Evolutionary conservation across 2,888 invertebrate species (phyloP), one percentile per base, ranked within the genome.

Genomic region (Mythimna impura): DNA sequence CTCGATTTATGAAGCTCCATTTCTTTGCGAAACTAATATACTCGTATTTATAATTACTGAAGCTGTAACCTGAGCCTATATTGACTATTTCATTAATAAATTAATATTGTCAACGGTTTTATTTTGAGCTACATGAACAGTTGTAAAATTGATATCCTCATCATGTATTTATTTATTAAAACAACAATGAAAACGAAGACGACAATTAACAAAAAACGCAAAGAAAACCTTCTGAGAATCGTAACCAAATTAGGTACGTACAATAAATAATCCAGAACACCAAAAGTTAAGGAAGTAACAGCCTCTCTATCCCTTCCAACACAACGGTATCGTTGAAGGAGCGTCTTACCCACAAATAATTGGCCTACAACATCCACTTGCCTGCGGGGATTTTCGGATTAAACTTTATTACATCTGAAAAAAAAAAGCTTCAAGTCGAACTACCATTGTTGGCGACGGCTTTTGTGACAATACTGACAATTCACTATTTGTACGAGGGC

Each of bases 321-420:
- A 54, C 69, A 70, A 66, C 62, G 73, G 66, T 68, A 65, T 66
- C 55, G 60, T 75, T 71, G 78, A 86, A 85, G 84, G 82, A 88
- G 81, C 86, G 76, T 87, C 87, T 88, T 90, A 85, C 91, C 91
- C 91, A 84, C 91, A 92, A 92, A 93, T 94, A 93, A 92, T 94
- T 93, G 93, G 92, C 91, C 90, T 87, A 88, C 90, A 87, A 89
- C 89, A 87, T 89, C 89, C 90, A 89, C 90, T 91, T 90, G 93
- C 93, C 90, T 84, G 84, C 85, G 89, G 93, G 93, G 93, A 93
- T 93, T 93, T 94, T 89, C 86, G 92, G 94, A 94, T 95, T 94
- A 92, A 90, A 91, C 90, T 92, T 91, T 89, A 92, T 91, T 90
- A 90, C 90, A 82, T 85, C 82, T 83, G 76, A 78, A 88, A 89